Evolutionary conservation across 2,888 invertebrate genomes (phyloP), one percentile per base, ranked within the genome.

Genomic region (Dryadula phaetusa): DNA sequence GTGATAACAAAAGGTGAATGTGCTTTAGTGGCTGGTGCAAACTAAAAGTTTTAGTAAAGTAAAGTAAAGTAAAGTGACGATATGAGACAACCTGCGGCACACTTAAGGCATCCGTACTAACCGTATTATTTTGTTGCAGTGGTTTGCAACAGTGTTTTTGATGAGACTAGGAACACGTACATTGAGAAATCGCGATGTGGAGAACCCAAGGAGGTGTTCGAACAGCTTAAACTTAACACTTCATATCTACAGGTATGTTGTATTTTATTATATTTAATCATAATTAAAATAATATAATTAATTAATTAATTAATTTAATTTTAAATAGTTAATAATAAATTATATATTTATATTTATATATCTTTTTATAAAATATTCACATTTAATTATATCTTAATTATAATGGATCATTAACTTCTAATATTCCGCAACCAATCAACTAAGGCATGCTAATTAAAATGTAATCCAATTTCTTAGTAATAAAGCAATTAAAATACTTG

Each of bases 161-260:
- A 85, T 53, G 76, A 76, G 5, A 77, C 82, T 54, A 78, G 90
- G 22, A 84, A 83, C 67, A 82, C 82, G 66, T 78, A 90, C 25
- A 88, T 92, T 44, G 81, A 87, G 64, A 82, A 88, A 64, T 85
- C 92, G 14, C 84, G 80, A 70, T 92, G 92, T 67, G 90, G 91
- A 12, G 82, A 81, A 12, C 92, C 92, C 6, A 88, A 86, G 74
- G 90, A 90, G 37, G 87, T 87, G 32, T 92, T 91, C 77, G 79
- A 87, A 14, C 81, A 83, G 62, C 76, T 92, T 46, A 82, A 83
- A 18, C 81, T 83, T 1, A 79, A 81, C 67, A 82, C 81, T 22
- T 82, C 86, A 6, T 85, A 88, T 67, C 83, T 89, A 73, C 85
- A 87, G 87, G 92, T 92, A 82, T 80, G 49, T 32, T 22, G n/a